phyloP scores from a whole-genome alignment of 2,888 invertebrate genomes.

The Saturnia japonica region DNA sequence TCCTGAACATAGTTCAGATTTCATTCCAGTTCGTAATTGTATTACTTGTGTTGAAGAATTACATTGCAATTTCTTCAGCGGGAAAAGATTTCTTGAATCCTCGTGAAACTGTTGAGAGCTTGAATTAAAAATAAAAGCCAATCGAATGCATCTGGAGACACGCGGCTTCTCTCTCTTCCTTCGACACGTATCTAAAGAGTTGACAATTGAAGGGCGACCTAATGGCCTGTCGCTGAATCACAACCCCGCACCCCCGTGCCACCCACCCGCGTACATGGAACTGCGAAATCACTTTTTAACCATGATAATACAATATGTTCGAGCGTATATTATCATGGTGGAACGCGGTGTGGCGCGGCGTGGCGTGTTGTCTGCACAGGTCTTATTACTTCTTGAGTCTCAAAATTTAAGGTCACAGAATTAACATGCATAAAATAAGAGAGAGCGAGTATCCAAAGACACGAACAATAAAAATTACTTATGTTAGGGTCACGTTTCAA shows the following conservation, averaged over 20 bases:
- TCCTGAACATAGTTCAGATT: no score
- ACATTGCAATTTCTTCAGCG: not conserved
- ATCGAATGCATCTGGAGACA: conserved; percentile 30
- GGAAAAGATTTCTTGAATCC: not conserved
- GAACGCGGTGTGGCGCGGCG: no score
- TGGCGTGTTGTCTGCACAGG: no score
- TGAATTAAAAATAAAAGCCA: conserved; percentile 38
- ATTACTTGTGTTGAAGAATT: not conserved
- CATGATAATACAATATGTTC: not conserved
- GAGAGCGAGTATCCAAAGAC: no score
- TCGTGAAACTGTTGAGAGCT: not conserved
- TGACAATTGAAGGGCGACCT: conserved; percentile 37
- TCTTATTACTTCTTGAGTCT: no score
- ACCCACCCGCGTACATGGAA: conserved; percentile 22
- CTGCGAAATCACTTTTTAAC: not conserved
- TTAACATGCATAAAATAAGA: no score
- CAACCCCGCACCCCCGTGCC: conserved; percentile 18
- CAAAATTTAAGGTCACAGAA: no score
- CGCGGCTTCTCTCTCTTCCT: conserved; percentile 5
- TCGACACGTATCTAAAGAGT: conserved; percentile 31
- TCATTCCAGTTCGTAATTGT: not conserved
- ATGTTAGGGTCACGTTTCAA: no score
- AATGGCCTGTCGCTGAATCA: conserved; percentile 39
- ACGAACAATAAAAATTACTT: no score
- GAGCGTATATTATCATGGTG: no score